Evolutionary conservation across 2,888 invertebrate species (phyloP), one percentile per base, ranked within the genome.

Genomic region (Trissonchulus latispiculum): DNA sequence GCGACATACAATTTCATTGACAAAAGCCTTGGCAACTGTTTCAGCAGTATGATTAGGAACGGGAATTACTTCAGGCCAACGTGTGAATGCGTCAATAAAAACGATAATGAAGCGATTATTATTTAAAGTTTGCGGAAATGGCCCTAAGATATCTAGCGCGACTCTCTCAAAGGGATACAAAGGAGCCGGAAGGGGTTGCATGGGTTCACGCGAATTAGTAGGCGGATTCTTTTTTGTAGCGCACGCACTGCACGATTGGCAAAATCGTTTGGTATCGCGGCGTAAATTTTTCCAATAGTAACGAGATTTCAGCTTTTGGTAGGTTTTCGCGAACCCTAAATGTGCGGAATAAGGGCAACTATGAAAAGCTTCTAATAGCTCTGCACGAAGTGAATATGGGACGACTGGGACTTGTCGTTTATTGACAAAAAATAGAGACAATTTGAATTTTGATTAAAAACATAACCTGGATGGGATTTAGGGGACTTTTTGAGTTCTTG

Each of bases 71-170:
- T n/a, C n/a, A n/a, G n/a, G n/a, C n/a, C n/a, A n/a, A n/a, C n/a
- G n/a, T n/a, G n/a, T n/a, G n/a, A n/a, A n/a, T n/a, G n/a, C n/a
- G n/a, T n/a, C n/a, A n/a, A n/a, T n/a, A n/a, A n/a, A n/a, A n/a
- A n/a, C n/a, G n/a, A n/a, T n/a, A n/a, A n/a, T n/a, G 36, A 77
- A 79, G 62, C 76, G 73, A n/a, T 79, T 77, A 3, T 69, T 66
- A 0, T 36, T 69, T 2, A n/a, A 18, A 1, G 75, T 75, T 0
- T 8, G n/a, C 2, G 76, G 75, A 1, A 79, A 71, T 0, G 78
- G 77, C 1, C 78, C 78, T 28, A 76, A 31, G 3, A 77, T 32
- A 61, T 78, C 78, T 33, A 75, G 75, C 0, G 75, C 66, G 2
- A 78, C 67, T 32, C 76, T 73, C 36, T 79, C 76, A 75, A 78